Percentiles rank a stretch among this genome's conserved stretches.
Conservation (phyloP, 2,113 vertebrate species). For the Hemichromis elongatus region DNA sequence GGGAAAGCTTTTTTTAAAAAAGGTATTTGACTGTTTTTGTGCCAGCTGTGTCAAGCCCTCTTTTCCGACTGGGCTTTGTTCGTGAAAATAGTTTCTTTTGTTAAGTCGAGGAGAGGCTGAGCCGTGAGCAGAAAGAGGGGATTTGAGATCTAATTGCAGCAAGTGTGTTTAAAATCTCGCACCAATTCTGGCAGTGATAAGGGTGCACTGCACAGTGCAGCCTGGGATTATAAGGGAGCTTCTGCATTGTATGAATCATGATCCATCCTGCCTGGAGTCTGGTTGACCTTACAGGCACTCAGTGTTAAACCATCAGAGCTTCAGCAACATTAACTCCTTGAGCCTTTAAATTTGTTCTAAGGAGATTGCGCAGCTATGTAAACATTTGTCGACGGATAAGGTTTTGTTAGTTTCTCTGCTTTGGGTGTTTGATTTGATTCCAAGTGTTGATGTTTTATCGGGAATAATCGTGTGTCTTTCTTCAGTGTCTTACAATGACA, state of each 20-base stretch:
- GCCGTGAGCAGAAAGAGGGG: neutral
- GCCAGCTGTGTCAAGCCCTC: neutral
- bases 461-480: neutral
- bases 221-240: conserved; percentile 1
- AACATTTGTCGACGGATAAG: neutral
- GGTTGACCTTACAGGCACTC: neutral
- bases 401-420: neutral
- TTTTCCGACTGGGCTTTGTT: neutral
- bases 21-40: neutral
- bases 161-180: conserved; percentile 19
- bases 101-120: neutral
- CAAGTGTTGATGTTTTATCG: neutral
- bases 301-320: conserved; percentile 5
- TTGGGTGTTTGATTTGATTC: neutral
- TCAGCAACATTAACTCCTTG: neutral
- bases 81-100: conserved; percentile 4
- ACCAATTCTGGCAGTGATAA: conserved; percentile 28
- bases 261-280: conserved; percentile 11
- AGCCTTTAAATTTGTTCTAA: neutral
- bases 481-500: neutral
- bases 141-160: conserved; percentile 34
- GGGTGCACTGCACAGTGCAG: neutral
- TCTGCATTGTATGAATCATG: neutral
- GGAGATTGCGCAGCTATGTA: neutral
- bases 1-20: neutral